Percentiles rank a stretch among this genome's conserved stretches.
Conservation (phyloP, 2,888 invertebrate species). For the Synanthedon andrenaeformis region DNA sequence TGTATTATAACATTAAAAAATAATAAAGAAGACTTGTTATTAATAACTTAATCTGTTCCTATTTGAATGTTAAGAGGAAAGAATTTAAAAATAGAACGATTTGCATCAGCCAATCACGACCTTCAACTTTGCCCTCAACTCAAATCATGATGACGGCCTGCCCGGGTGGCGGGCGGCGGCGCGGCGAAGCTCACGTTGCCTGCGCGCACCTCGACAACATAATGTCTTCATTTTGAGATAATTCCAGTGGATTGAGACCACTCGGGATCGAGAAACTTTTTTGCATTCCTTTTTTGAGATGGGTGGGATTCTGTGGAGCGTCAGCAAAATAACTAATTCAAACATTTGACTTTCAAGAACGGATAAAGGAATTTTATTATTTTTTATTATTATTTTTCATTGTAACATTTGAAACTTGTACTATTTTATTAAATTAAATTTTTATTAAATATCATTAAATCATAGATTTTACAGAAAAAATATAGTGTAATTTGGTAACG, state of each 20-base stretch:
- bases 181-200: constrained; percentile 14
- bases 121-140: constrained; percentile 33
- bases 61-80: too few species aligned
- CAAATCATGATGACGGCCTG: constrained; percentile 7
- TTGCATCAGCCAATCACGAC: constrained; percentile 11
- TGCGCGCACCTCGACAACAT: constrained; percentile 40
- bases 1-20: too few species aligned
- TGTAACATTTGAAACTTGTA: too few species aligned
- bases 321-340: constrained; percentile 11
- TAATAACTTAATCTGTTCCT: too few species aligned
- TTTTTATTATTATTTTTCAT: too few species aligned
- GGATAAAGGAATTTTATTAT: too few species aligned
- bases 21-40: too few species aligned
- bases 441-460: too few species aligned
- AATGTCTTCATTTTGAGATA: constrained; percentile 65
- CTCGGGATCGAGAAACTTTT: constrained; percentile 16
- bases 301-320: constrained; percentile 36
- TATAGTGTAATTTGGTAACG: too few species aligned
- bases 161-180: not conserved
- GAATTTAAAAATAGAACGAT: too few species aligned
- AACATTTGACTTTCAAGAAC: not conserved
- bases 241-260: constrained; percentile 26
- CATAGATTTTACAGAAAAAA: too few species aligned
- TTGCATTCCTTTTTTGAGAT: constrained; percentile 40
- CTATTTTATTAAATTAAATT: too few species aligned